Conservation (phyloP, 2,797 vertebrate species). For the Urosaurus nigricauda region DNA sequence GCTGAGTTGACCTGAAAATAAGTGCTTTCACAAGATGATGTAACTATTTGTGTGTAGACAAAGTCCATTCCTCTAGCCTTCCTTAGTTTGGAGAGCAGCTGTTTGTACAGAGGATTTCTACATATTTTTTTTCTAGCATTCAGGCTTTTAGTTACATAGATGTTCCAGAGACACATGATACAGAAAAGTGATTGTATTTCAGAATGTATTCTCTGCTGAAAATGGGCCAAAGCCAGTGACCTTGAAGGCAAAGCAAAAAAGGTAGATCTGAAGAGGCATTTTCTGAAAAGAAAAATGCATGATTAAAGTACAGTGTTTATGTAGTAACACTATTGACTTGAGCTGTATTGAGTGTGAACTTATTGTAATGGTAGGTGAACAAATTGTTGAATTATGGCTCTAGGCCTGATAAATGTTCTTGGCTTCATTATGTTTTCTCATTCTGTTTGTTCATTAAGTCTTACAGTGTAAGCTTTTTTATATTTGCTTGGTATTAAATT, state of each 20-base stretch:
- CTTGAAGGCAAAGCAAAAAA: slow-evolving; percentile 6
- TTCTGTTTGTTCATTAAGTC: background rate
- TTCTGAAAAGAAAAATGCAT: background rate
- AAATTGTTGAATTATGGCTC: background rate
- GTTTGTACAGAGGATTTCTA: background rate
- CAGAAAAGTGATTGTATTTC: background rate
- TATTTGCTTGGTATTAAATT: background rate
- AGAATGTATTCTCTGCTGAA: slow-evolving; percentile 12
- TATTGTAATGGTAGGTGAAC: background rate
- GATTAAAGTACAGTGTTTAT: background rate
- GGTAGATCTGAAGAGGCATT: background rate
- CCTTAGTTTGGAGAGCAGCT: background rate
- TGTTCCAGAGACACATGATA: background rate
- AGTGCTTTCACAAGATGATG: background rate
- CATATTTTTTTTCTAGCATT: background rate
- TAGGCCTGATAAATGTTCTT: background rate
- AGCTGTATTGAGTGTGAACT: background rate
- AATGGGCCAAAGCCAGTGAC: background rate
- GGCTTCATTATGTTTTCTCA: background rate
- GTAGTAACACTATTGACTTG: background rate
- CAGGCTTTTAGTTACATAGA: slow-evolving; percentile 17
- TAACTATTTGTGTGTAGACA: background rate
- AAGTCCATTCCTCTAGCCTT: background rate
- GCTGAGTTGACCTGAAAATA: background rate
- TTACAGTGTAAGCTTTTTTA: background rate